Evolutionary conservation across 1,140 invertebrate genomes (phyloP), one percentile per base, ranked within the genome.

Genomic region (Atta cephalotes): DNA sequence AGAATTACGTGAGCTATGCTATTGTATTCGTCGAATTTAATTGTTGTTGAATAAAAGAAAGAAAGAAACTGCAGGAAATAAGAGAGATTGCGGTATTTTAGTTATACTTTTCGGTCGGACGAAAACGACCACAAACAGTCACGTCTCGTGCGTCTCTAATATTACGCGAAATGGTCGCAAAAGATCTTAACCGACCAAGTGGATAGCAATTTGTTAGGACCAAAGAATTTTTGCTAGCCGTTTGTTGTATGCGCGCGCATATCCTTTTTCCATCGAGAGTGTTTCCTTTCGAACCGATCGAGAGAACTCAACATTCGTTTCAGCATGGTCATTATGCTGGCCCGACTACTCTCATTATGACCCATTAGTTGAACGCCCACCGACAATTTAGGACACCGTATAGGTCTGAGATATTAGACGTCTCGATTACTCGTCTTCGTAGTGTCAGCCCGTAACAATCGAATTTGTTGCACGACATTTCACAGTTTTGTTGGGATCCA

Each of bases 301-400:
- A 31, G 35, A 71, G 88, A 89, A 87, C 51, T 70, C 62, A 35
- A 71, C 77, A 77, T 87, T 90, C 88, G 88, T 89, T 86, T 85
- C 87, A 66, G 85, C 81, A 89, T 91, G 88, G 90, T 92, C 85
- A 91, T 92, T 92, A 90, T 86, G 72, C 76, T 90, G 66, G 82
- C 78, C 77, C 89, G 90, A 92, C 89, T 89, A 90, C 78, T 92
- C 89, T 92, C 90, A 92, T 92, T 92, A 91, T 90, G 87, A 93
- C 87, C 91, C 90, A 93, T 93, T 91, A 93, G 91, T 86, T 79
- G 81, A 87, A 92, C 92, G 91, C 92, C 92, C 91, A 93, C 92
- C 81, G 79, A 90, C 91, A 92, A 93, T 93, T 93, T 89, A 90
- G 77, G 53, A 71, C 56, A 66, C 63, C 39, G 82, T 71, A 86